Percentiles rank a stretch among this genome's conserved stretches.
Evolutionary conservation across 35 echinoderm and acorn worm species (phyloP).

Genomic region (Nesometra sesokonis): DNA sequence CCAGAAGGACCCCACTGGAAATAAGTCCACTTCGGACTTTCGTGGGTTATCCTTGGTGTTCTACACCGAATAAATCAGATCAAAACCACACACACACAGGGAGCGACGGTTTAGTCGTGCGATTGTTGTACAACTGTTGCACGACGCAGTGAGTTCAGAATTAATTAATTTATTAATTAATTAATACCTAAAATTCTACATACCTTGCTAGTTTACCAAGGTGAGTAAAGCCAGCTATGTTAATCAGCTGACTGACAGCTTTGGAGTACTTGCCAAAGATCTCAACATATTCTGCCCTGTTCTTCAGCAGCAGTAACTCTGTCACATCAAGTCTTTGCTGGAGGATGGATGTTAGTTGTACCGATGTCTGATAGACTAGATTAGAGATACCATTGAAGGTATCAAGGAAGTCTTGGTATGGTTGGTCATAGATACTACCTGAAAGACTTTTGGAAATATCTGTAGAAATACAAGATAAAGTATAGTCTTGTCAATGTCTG

Average conservation of each 20-base stretch:
- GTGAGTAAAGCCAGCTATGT: constrained; percentile 70
- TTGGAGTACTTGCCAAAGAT: constrained; percentile 76
- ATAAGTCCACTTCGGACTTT: too few relatives aligned
- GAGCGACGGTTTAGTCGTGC: too few relatives aligned
- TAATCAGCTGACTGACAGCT: constrained; percentile 74
- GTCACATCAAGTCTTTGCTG: constrained; percentile 48
- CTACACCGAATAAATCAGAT: too few relatives aligned
- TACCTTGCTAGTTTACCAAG: constrained; percentile 69
- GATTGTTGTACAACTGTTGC: too few relatives aligned
- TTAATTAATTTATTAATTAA: too few relatives aligned
- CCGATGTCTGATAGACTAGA: constrained; percentile 37
- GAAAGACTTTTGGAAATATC: constrained; percentile 72
- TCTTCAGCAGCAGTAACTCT: constrained; percentile 59
- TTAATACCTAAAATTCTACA: too few relatives aligned
- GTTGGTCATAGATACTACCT: constrained; percentile 57
- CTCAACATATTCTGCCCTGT: constrained; percentile 28
- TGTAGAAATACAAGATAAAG: constrained; percentile 12
- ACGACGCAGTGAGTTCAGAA: too few relatives aligned
- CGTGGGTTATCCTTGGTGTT: too few relatives aligned
- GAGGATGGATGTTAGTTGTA: constrained; percentile 63
- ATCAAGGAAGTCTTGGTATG: constrained; percentile 52
- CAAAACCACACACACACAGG: too few relatives aligned
- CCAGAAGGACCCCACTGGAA: too few relatives aligned
- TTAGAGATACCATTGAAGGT: constrained; percentile 20
- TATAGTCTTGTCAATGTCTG: neutral